Evolutionary conservation across 2,888 invertebrate genomes (phyloP).

Genomic region (Euzetes globulus): DNA sequence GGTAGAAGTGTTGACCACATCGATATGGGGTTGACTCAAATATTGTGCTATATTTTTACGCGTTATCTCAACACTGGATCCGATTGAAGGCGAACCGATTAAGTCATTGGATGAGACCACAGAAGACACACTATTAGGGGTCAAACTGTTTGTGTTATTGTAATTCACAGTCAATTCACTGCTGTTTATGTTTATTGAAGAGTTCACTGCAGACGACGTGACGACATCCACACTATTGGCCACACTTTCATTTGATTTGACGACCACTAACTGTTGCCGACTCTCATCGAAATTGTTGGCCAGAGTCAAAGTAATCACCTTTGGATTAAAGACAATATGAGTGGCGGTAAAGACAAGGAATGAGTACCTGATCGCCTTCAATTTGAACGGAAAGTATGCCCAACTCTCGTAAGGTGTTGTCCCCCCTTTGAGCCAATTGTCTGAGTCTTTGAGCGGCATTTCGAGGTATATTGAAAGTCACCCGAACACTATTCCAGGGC

Average conservation of each 20-base stretch:
- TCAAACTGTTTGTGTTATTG: conserved; percentile 10
- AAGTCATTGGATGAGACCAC: background rate
- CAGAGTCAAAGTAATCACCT: conserved; percentile 58
- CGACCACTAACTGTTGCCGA: conserved; percentile 53
- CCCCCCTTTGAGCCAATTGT: conserved; percentile 83
- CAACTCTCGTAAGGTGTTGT: conserved; percentile 75
- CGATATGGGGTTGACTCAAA: conserved; percentile 45
- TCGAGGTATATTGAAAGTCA: conserved; percentile 92
- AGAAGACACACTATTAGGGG: conserved; percentile 13
- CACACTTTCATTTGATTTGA: conserved; percentile 28
- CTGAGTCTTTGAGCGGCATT: conserved; percentile 87
- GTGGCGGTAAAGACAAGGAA: conserved; percentile 6
- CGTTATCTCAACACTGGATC: conserved; percentile 46
- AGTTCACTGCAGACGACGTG: conserved; percentile 2
- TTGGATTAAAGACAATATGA: background rate
- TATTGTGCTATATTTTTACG: conserved; percentile 47
- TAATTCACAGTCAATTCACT: conserved; percentile 35
- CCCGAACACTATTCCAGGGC: conserved; percentile 97
- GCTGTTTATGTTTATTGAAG: conserved; percentile 32
- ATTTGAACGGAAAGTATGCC: conserved; percentile 93
- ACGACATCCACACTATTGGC: background rate
- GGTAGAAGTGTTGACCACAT: conserved; percentile 1
- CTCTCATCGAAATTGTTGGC: conserved; percentile 60
- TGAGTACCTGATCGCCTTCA: conserved; percentile 54
- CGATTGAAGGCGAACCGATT: conserved; percentile 40